A percentile compares a stretch with the other conserved stretches of the same genome.
phyloP scores from a whole-genome alignment of 2,113 vertebrate species.

The Chloropsis cyanopogon region DNA sequence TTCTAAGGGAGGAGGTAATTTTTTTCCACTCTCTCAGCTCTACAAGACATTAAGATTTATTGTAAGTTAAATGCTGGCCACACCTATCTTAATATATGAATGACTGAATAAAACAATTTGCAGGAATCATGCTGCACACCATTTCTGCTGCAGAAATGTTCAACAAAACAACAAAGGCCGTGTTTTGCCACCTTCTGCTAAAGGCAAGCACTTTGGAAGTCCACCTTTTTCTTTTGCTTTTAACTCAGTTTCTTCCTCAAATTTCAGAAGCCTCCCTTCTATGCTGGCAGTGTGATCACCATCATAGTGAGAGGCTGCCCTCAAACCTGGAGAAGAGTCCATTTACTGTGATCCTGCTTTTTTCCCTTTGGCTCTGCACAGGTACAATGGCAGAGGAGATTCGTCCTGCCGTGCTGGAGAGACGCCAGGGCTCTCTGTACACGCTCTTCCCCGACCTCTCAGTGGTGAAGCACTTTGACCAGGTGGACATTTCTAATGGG shows the following conservation, averaged over 20 bases:
- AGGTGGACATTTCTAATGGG: conserved; percentile 93
- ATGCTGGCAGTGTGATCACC: accelerated
- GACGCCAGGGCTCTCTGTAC: conserved; percentile 80
- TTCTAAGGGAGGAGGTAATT: not conserved
- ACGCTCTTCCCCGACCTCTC: conserved; percentile 73
- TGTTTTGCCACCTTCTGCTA: not conserved
- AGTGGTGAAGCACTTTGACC: conserved; percentile 80
- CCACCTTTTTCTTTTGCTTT: not conserved
- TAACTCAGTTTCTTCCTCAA: not conserved
- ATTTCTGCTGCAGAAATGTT: not conserved
- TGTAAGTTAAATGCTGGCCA: not conserved
- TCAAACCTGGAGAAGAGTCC: not conserved
- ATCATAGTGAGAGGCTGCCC: not conserved
- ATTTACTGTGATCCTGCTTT: not conserved
- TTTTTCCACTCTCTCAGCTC: not conserved
- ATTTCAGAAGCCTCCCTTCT: not conserved
- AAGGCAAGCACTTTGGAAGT: not conserved
- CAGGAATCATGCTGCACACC: not conserved
- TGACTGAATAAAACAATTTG: not conserved
- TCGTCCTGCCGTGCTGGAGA: conserved; percentile 77
- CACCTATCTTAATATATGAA: not conserved
- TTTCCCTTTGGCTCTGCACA: conserved; percentile 7
- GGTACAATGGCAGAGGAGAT: conserved; percentile 85
- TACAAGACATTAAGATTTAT: not conserved
- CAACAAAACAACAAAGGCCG: not conserved